Evolutionary conservation across 2,797 vertebrate species (phyloP), one percentile per base, ranked within the genome.

Genomic region (Falco peregrinus): DNA sequence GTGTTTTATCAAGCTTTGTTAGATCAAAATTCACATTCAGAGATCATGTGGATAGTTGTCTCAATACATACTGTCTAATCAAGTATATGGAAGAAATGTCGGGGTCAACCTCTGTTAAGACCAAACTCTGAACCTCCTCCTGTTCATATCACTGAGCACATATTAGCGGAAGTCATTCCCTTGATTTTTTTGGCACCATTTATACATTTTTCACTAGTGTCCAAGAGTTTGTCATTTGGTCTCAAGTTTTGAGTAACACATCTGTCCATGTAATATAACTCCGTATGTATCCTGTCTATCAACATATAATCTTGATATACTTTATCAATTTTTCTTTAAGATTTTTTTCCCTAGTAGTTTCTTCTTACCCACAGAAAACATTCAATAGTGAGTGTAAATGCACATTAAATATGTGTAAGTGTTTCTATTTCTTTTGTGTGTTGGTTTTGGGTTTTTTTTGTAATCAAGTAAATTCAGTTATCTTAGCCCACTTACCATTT

Each of bases 251-350:
- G 50, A 74, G 10, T 16, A n/a, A 67, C 29, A 43, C 29, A 45
- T 88, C 9, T 86, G 39, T 28, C 29, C 24, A 15, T 21, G 12
- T 47, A 33, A 59, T 73, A 61, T 68, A 47, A 47, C 9, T 28
- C 8, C 4, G 3, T 6, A 2, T 43, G 6, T 51, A 13, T 29
- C 14, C 8, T 1, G 0, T 45, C 33, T 50, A 13, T 65, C 20
- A 29, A 25, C 5, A 57, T 35, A 43, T n/a, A 6, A 0, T 5
- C 83, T 87, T 76, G 13, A 75, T 20, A 24, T 4, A 25, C 47
- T 13, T n/a, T 73, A 77, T 31, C 29, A 13, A 2, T 35, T 89
- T 83, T 75, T 59, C 29, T 11, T 39, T 5, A 53, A 5, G 16
- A 2, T 19, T 43, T n/a, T 73, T 37, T 20, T 1, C 10, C 12